phyloP scores from a whole-genome alignment of 2,888 invertebrate species.

The Geotrupes spiniger region DNA sequence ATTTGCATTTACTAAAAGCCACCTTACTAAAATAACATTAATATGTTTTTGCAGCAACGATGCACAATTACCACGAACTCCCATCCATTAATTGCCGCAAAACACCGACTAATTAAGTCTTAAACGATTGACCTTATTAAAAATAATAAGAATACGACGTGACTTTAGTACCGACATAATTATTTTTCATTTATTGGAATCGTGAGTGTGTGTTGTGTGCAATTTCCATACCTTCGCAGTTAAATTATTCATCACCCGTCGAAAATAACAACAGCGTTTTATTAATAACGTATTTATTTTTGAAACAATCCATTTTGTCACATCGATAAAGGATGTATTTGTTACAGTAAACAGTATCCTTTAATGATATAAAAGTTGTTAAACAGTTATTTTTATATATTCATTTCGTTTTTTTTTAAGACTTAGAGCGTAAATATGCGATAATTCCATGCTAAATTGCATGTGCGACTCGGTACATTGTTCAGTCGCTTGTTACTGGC shows the following conservation, averaged over 20 bases:
- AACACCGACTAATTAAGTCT: too few relatives aligned
- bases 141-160: too few relatives aligned
- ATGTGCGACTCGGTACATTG: constrained; percentile 11
- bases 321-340: constrained; percentile 47
- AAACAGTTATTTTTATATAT: constrained; percentile 23
- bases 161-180: too few relatives aligned
- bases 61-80: too few relatives aligned
- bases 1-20: too few relatives aligned
- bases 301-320: constrained; percentile 44
- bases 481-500: constrained; percentile 9
- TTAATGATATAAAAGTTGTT: constrained; percentile 36
- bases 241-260: not conserved
- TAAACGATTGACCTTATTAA: too few relatives aligned
- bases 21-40: too few relatives aligned
- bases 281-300: constrained; percentile 38
- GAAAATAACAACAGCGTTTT: not conserved
- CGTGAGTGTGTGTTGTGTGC: too few relatives aligned
- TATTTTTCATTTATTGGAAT: too few relatives aligned
- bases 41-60: too few relatives aligned
- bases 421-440: constrained; percentile 28
- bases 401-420: constrained; percentile 14
- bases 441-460: constrained; percentile 23
- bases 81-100: too few relatives aligned
- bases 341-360: constrained; percentile 37
- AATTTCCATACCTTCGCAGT: too few relatives aligned